Base-by-base conservation (phyloP, 2,888 invertebrate genomes). In the Lampropteryx suffumata region DNA sequence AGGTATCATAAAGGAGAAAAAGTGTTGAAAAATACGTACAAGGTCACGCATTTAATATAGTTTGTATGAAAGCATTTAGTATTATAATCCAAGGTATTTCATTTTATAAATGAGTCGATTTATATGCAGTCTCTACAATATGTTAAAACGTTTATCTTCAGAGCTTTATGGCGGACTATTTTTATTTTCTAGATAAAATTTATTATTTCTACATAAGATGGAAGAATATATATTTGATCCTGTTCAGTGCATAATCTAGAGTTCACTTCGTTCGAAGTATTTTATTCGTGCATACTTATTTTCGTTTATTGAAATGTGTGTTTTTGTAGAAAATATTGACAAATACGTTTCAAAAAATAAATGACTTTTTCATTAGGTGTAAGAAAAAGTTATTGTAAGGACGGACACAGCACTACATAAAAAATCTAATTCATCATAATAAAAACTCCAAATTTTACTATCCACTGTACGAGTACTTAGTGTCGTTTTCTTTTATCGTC, bases 101-200 rank as follows among this genome's bases (percentile, higher is more conserved):
- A 51, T 50, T 51, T 50, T 55, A 50, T 50, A 67, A 79, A 80
- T 76, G 68, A 76, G 66, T 41, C 76, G 61, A 79, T 81, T 78
- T 79, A 67, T 76, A 81, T 81, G 73, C 80, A 71, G 67, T 59
- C 62, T 62, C 62, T 62, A 65, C 53, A 56, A 44, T 71, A 71
- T 68, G 68, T 67, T 70, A 67, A 71, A 66, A 69, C 66, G 64
- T 67, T 72, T 72, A 74, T 71, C 67, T 65, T 67, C 67, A 59
- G 64, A 57, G 60, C 65, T 67, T 72, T 71, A 71, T 67, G 59
- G 54, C 65, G 64, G 65, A 67, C 61, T 57, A 61, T 65, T 69
- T 67, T 71, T 71, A 71, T 73, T 65, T 69, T 69, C 59, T 59
- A 62, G 60, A 67, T 62, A 39, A 33, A 32, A 44, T 48, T 34